A percentile compares a stretch with the other conserved stretches of the same genome.
Evolutionary conservation across 2,113 vertebrate species (phyloP).

Genomic region (Petroica traversi): DNA sequence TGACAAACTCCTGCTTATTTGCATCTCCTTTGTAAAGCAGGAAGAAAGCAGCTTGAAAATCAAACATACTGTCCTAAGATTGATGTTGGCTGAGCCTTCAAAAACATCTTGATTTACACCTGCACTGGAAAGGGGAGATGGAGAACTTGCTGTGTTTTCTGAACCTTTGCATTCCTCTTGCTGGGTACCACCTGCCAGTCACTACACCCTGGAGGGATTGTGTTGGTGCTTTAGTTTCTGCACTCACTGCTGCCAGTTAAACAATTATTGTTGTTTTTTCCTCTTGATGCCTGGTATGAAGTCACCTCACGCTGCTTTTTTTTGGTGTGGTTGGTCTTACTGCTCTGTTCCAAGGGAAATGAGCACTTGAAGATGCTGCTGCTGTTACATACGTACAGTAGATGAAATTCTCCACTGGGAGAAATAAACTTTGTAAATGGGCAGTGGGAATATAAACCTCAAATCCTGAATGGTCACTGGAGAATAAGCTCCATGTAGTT

Average conservation of each 20-base stretch:
- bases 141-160: not conserved
- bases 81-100: not conserved
- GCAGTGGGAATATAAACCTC: not conserved
- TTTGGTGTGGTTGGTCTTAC: not conserved
- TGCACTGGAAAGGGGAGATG: not conserved
- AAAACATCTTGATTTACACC: not conserved
- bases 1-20: not conserved
- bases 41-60: not conserved
- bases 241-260: not conserved
- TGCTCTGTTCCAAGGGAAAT: not conserved
- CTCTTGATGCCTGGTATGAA: not conserved
- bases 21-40: not conserved
- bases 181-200: not conserved
- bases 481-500: not conserved
- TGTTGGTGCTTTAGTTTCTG: not conserved
- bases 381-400: not conserved
- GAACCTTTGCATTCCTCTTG: not conserved
- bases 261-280: not conserved
- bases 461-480: not conserved
- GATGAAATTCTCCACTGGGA: not conserved
- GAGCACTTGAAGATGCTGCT: not conserved
- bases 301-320: not conserved
- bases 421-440: not conserved
- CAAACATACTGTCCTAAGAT: not conserved
- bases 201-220: not conserved